These are phyloP conservation scores for Poeciliopsis turrubarensis DNA, from an alignment of 2,113 vertebrate species.

Conservation along the genomic window DNA sequence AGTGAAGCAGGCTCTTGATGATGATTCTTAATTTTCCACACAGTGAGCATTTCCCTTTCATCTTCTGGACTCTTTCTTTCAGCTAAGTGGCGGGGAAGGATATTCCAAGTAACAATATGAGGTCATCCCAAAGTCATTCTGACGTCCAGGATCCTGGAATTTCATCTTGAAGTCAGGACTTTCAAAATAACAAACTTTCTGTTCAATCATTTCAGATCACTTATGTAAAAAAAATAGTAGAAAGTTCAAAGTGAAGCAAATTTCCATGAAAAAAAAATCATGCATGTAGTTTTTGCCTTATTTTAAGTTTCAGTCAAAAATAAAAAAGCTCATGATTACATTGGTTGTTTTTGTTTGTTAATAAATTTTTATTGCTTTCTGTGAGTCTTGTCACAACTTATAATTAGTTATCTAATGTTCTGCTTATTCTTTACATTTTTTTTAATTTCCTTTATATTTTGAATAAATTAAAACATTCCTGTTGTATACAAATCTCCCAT, in stretches of 20 bases:
- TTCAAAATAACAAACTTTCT: not conserved
- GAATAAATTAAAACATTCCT: too few species aligned
- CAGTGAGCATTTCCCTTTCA: not conserved
- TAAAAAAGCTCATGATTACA: too few species aligned
- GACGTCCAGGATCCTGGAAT: not conserved
- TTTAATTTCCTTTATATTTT: too few species aligned
- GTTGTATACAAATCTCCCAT: too few species aligned
- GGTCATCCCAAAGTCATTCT: not conserved
- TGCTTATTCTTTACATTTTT: too few species aligned
- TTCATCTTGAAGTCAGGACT: not conserved
- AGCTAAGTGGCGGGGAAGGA: not conserved
- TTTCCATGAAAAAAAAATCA: not conserved
- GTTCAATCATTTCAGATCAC: not conserved
- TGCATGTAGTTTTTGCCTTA: too few species aligned
- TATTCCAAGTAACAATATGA: not conserved
- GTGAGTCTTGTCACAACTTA: too few species aligned
- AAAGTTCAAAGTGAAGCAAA: not conserved
- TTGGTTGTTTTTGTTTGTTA: too few species aligned
- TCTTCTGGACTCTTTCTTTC: not conserved
- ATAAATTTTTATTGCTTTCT: too few species aligned
- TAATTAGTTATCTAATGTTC: too few species aligned
- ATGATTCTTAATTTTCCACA: not conserved
- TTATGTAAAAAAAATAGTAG: not conserved
- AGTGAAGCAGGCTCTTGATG: not conserved
- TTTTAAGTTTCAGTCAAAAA: too few species aligned